Percentiles rank a stretch among this genome's conserved stretches.
These are phyloP conservation scores for Atta colombica DNA, from an alignment of 1,140 invertebrate species.

Conservation along the genomic window DNA sequence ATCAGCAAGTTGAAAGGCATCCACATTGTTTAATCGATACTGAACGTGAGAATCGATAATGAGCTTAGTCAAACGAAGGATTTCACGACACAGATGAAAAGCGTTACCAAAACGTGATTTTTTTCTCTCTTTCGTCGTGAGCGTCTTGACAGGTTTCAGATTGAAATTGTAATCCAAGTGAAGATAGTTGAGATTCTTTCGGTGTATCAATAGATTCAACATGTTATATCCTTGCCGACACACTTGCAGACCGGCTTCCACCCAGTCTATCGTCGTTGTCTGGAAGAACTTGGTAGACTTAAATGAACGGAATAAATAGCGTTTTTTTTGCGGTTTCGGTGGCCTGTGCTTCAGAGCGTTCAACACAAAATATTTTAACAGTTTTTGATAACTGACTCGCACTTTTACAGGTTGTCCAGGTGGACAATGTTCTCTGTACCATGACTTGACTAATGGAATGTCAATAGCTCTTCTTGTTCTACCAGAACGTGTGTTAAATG, in stretches of 20 bases:
- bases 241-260: slow-evolving; percentile 99
- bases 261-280: slow-evolving; percentile 99
- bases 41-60: slow-evolving; percentile 99
- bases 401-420: slow-evolving; percentile 99
- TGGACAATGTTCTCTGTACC: slow-evolving; percentile 99
- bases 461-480: slow-evolving; percentile 96
- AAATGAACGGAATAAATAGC: slow-evolving; percentile 99
- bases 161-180: slow-evolving; percentile 99
- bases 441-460: slow-evolving; percentile 98
- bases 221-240: slow-evolving; percentile 99
- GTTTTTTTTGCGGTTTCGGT: slow-evolving; percentile 99
- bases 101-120: slow-evolving; percentile 99
- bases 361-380: slow-evolving; percentile 99
- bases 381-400: slow-evolving; percentile 99
- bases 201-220: slow-evolving; percentile 99
- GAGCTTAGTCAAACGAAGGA: slow-evolving; percentile 98
- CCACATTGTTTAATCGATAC: slow-evolving; percentile 99
- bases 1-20: slow-evolving; percentile 99
- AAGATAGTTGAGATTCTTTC: slow-evolving; percentile 99
- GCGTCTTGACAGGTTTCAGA: slow-evolving; percentile 99
- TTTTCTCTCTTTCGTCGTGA: slow-evolving; percentile 99
- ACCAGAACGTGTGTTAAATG: slow-evolving; percentile 98
- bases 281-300: slow-evolving; percentile 99
- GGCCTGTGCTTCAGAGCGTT: slow-evolving; percentile 99
- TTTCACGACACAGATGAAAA: slow-evolving; percentile 99